Evolutionary conservation across 2,113 vertebrate genomes (phyloP).

Genomic region (Toxotes chatareus): DNA sequence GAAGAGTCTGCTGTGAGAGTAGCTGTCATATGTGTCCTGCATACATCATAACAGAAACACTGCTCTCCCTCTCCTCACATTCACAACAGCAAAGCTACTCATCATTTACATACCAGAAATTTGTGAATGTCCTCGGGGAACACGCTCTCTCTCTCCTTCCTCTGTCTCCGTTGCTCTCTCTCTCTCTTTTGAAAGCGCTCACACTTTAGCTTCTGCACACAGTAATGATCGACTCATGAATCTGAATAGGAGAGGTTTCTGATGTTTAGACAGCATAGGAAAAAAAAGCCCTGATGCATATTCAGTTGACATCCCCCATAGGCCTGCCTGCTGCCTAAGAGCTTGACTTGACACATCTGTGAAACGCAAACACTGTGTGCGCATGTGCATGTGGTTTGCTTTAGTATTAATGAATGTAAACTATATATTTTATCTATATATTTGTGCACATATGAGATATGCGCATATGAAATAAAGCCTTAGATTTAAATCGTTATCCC

Average conservation of each 20-base stretch:
- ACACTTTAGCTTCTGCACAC: slow-evolving; percentile 51
- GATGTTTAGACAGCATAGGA: slow-evolving; percentile 66
- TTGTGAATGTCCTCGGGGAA: slow-evolving; percentile 70
- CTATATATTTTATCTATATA: neutral
- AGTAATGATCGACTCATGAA: slow-evolving; percentile 66
- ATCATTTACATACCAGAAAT: slow-evolving; percentile 77
- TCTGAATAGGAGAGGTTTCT: slow-evolving; percentile 64
- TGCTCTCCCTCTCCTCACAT: slow-evolving; percentile 32
- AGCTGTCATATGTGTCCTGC: slow-evolving; percentile 62
- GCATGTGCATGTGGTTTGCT: neutral
- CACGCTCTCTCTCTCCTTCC: slow-evolving; percentile 5
- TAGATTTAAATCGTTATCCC: neutral
- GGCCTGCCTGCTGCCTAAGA: slow-evolving; percentile 38
- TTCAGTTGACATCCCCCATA: slow-evolving; percentile 42
- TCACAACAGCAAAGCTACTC: slow-evolving; percentile 48
- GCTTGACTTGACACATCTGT: slow-evolving; percentile 43
- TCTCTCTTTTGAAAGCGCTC: slow-evolving; percentile 46
- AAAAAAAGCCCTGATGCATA: slow-evolving; percentile 53
- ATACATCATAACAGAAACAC: slow-evolving; percentile 47
- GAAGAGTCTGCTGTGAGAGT: slow-evolving; percentile 33
- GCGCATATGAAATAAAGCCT: neutral
- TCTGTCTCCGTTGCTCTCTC: neutral
- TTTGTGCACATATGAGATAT: neutral
- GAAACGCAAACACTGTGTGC: slow-evolving; percentile 10
- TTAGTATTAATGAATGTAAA: slow-evolving; percentile 30